phyloP scores from a whole-genome alignment of 2,797 vertebrate genomes.

The Channa striata region DNA sequence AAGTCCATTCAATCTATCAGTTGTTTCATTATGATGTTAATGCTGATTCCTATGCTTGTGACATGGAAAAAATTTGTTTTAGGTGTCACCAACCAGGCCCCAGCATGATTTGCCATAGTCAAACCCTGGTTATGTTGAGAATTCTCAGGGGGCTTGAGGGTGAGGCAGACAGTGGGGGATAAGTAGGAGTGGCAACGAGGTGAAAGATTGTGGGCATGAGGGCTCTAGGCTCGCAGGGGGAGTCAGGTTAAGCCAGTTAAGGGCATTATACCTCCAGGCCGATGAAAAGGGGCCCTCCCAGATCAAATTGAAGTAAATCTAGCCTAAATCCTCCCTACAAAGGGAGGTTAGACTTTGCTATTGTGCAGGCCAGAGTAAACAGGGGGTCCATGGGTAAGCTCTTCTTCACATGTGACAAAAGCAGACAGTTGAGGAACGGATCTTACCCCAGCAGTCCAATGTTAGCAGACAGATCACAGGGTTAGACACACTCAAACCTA shows the following conservation, averaged over 20 bases:
- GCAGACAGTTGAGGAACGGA: conserved; percentile 73
- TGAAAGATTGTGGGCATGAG: conserved; percentile 77
- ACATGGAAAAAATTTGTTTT: conserved; percentile 67
- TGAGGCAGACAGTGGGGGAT: conserved; percentile 49
- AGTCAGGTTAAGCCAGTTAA: conserved; percentile 89
- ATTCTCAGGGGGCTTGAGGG: conserved; percentile 73
- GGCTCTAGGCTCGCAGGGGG: conserved; percentile 81
- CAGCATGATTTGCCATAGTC: conserved; percentile 71
- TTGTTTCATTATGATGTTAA: conserved; percentile 52
- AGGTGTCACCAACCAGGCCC: conserved; percentile 64
- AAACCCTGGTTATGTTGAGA: conserved; percentile 57
- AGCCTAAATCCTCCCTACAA: conserved; percentile 89
- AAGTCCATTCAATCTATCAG: conserved; percentile 15
- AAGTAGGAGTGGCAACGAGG: conserved; percentile 71
- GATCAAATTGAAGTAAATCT: conserved; percentile 91
- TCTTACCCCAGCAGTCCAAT: conserved; percentile 81
- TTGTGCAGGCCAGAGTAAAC: conserved; percentile 88
- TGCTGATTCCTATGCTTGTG: conserved; percentile 62
- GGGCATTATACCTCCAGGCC: conserved; percentile 91
- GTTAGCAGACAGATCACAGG: conserved; percentile 83
- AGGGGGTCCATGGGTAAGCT: conserved; percentile 85
- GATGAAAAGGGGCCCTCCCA: conserved; percentile 89
- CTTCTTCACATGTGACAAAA: conserved; percentile 81
- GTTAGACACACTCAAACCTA: conserved; percentile 82
- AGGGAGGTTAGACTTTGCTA: conserved; percentile 86